Percentiles rank a stretch among this genome's conserved stretches.
These are phyloP conservation scores for Hypotaenidia okinawae DNA, from an alignment of 2,797 vertebrate species.

Conservation along the genomic window DNA sequence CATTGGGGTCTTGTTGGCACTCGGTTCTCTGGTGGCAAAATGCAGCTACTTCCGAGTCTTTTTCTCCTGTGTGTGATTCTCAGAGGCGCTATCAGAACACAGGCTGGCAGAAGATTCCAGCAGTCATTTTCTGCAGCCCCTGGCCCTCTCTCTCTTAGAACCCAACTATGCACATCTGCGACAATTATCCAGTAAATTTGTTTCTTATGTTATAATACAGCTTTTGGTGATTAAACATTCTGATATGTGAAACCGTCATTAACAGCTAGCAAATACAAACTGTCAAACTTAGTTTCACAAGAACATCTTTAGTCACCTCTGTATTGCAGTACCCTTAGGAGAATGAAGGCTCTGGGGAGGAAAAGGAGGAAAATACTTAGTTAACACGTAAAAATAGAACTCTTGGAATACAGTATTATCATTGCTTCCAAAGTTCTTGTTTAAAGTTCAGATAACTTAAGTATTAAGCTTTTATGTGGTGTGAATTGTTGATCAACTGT, in stretches of 20 bases:
- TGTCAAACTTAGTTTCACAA: neutral
- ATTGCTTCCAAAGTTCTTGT: neutral
- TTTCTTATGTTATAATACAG: neutral
- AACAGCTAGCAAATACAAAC: neutral
- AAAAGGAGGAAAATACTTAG: neutral
- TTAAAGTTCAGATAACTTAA: neutral
- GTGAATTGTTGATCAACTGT: neutral
- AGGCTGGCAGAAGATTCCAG: too few relatives aligned
- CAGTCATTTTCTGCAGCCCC: too few relatives aligned
- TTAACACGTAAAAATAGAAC: neutral
- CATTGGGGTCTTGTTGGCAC: too few relatives aligned
- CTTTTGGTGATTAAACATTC: neutral
- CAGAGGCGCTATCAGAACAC: too few relatives aligned
- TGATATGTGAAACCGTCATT: neutral
- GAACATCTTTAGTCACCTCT: neutral
- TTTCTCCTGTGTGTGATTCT: too few relatives aligned
- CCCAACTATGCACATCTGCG: too few relatives aligned
- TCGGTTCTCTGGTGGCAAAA: too few relatives aligned
- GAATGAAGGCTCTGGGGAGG: neutral
- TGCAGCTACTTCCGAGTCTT: too few relatives aligned
- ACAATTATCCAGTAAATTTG: neutral
- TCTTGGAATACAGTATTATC: neutral
- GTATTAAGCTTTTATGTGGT: neutral
- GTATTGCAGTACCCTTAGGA: neutral
- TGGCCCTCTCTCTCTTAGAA: too few relatives aligned